Conservation (phyloP, 2,797 vertebrate genomes). For the Pipistrellus pygmaeus region DNA sequence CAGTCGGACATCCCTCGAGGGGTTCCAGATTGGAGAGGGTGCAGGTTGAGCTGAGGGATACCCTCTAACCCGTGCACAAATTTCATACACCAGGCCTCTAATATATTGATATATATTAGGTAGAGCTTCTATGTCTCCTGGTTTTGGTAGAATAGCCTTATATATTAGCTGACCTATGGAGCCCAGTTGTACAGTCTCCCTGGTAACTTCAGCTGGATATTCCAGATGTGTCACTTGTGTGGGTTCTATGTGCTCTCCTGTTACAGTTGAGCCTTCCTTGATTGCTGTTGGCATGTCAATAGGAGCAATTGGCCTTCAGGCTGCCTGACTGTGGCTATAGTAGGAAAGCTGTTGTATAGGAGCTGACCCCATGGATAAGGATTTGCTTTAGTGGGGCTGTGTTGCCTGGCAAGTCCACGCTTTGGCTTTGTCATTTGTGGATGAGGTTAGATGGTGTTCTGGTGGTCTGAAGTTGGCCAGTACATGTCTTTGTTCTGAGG, state of each 20-base stretch:
- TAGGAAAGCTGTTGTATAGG: not conserved
- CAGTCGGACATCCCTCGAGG: too few species aligned
- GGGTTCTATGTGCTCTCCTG: not conserved
- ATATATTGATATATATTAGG: too few species aligned
- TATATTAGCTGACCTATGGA: not conserved
- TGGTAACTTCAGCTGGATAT: not conserved
- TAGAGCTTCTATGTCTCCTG: not conserved
- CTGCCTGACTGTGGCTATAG: not conserved
- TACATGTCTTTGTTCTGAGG: not conserved
- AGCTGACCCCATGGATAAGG: not conserved
- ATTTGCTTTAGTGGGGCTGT: not conserved
- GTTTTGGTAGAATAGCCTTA: not conserved
- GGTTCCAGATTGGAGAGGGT: too few species aligned
- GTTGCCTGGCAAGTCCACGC: not conserved
- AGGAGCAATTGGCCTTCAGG: not conserved
- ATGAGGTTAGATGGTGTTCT: not conserved
- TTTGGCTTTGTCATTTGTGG: not conserved
- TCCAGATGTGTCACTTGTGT: not conserved
- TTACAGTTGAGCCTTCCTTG: not conserved
- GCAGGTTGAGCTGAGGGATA: too few species aligned
- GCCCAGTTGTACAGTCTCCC: not conserved
- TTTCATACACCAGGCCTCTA: too few species aligned
- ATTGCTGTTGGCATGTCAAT: not conserved
- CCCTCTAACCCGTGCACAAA: too few species aligned
- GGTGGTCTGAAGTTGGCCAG: not conserved